phyloP scores from a whole-genome alignment of 2,888 invertebrate species.

The Protonemura montana region DNA sequence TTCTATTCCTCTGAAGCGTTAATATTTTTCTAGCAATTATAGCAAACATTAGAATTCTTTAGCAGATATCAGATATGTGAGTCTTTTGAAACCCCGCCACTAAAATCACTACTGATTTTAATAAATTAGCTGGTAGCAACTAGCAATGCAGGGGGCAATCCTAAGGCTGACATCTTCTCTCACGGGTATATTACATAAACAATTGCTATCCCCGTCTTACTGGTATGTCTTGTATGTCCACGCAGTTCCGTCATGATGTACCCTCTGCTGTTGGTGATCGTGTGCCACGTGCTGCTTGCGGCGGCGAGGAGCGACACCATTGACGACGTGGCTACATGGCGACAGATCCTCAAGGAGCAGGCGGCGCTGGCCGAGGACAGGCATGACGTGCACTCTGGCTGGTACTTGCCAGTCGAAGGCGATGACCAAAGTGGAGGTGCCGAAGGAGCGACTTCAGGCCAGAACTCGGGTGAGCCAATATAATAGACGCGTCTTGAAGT shows the following conservation, averaged over 20 bases:
- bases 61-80: too few species aligned
- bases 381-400: background rate
- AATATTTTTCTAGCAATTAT: too few species aligned
- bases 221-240: background rate
- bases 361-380: conserved; percentile 1
- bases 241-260: conserved; percentile 42
- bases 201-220: too few species aligned
- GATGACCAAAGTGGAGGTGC: background rate
- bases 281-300: conserved; percentile 45
- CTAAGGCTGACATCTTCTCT: too few species aligned
- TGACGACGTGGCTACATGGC: conserved; percentile 42
- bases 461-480: conserved; percentile 9
- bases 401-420: background rate
- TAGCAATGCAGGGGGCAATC: too few species aligned
- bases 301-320: conserved; percentile 30
- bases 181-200: too few species aligned
- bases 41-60: too few species aligned
- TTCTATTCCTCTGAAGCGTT: too few species aligned
- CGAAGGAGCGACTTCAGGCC: background rate
- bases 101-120: too few species aligned
- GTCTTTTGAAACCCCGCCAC: too few species aligned
- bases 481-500: too few species aligned
- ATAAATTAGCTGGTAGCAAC: too few species aligned
- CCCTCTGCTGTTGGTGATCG: conserved; percentile 38
- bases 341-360: conserved; percentile 32